phyloP scores from a whole-genome alignment of 2,797 vertebrate genomes.

The Potorous gilbertii region DNA sequence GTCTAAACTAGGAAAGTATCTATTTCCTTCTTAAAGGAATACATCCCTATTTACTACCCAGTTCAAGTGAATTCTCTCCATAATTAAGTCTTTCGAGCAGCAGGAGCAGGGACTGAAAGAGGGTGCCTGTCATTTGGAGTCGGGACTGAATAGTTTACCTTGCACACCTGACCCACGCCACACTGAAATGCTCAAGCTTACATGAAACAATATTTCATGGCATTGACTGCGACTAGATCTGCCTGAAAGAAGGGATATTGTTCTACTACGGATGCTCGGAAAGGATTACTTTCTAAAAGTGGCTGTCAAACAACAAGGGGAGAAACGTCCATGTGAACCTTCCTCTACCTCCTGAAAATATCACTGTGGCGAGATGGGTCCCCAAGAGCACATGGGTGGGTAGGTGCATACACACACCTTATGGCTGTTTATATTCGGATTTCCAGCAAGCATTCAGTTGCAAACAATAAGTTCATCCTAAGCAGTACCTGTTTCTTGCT shows the following conservation, averaged over 20 bases:
- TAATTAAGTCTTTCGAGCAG: slow-evolving; percentile 56
- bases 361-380: slow-evolving; percentile 56
- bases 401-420: slow-evolving; percentile 40
- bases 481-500: slow-evolving; percentile 73
- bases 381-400: slow-evolving; percentile 65
- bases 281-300: slow-evolving; percentile 66
- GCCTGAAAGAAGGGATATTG: slow-evolving; percentile 54
- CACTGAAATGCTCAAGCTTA: slow-evolving; percentile 53
- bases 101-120: slow-evolving; percentile 58
- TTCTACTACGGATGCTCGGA: slow-evolving; percentile 51
- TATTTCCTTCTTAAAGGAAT: slow-evolving; percentile 71
- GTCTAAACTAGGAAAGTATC: slow-evolving; percentile 61
- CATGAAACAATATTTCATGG: slow-evolving; percentile 58
- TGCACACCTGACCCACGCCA: slow-evolving; percentile 33
- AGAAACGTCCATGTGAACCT: slow-evolving; percentile 68
- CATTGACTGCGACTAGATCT: slow-evolving; percentile 65
- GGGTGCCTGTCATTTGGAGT: slow-evolving; percentile 54
- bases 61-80: slow-evolving; percentile 74
- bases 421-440: slow-evolving; percentile 52
- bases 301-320: slow-evolving; percentile 65
- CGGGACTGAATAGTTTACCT: slow-evolving; percentile 67
- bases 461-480: slow-evolving; percentile 73
- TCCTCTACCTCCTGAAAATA: slow-evolving; percentile 67
- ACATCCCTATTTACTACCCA: slow-evolving; percentile 65
- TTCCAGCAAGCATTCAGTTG: slow-evolving; percentile 67